These are phyloP conservation scores for Trichopoda pennipes DNA, from an alignment of 2,888 invertebrate species.

Conservation along the genomic window DNA sequence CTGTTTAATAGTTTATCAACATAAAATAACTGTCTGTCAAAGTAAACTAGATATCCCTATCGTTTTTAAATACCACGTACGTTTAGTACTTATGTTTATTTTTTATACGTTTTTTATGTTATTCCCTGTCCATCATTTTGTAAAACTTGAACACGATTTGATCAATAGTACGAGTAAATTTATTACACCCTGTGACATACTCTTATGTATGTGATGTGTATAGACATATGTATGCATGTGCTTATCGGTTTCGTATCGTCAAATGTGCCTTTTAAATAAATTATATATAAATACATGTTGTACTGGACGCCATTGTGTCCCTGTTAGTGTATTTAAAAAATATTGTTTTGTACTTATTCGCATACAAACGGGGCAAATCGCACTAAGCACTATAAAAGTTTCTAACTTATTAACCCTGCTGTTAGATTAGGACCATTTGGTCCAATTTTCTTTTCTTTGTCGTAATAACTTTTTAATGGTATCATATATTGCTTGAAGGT, in stretches of 20 bases:
- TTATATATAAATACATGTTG: constrained; percentile 76
- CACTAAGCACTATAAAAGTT: constrained; percentile 64
- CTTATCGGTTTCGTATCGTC: constrained; percentile 42
- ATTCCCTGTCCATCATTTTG: constrained; percentile 56
- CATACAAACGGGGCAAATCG: constrained; percentile 68
- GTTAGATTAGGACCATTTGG: too few relatives aligned
- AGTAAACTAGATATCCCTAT: constrained; percentile 27
- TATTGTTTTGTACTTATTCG: constrained; percentile 39
- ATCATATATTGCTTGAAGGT: too few relatives aligned
- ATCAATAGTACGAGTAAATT: constrained; percentile 13
- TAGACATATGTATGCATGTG: not conserved
- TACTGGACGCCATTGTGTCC: constrained; percentile 78
- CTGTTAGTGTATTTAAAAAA: constrained; percentile 66
- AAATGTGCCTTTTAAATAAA: constrained; percentile 77
- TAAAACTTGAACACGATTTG: constrained; percentile 39
- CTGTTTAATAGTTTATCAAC: constrained; percentile 53
- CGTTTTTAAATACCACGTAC: constrained; percentile 23
- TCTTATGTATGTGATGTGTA: not conserved
- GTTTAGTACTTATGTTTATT: constrained; percentile 23
- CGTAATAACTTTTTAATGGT: too few relatives aligned
- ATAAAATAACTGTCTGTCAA: constrained; percentile 30
- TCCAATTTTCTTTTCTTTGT: too few relatives aligned
- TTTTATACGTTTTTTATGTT: constrained; percentile 48
- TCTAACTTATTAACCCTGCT: constrained; percentile 70
- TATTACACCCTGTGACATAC: not conserved